Evolutionary conservation across 2,888 invertebrate species (phyloP), one percentile per base, ranked within the genome.

Genomic region (Melanotus villosus): DNA sequence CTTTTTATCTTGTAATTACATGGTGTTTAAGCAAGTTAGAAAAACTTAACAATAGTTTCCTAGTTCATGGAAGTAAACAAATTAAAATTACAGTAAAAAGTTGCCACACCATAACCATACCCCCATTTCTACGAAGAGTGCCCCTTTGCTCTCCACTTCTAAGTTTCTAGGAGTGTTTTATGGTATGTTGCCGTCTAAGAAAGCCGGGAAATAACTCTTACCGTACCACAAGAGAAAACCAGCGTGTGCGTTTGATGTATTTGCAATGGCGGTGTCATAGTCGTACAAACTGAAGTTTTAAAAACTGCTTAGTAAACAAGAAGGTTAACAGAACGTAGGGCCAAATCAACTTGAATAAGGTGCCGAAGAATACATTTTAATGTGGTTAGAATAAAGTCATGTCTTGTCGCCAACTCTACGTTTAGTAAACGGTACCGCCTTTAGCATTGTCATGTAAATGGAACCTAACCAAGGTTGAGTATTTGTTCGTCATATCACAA

Each of bases 381-480:
- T 10, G 43, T 1, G 14, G 16, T 2, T 1, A 43, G 16, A 19
- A 43, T 43, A 14, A 43, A 7, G 43, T 18, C 1, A 23, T 50
- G 45, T 47, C 19, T 47, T 47, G 26, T 50, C 43, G 43, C 43
- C 43, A 43, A 19, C n/a, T n/a, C n/a, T n/a, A n/a, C n/a, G n/a
- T n/a, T n/a, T n/a, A n/a, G n/a, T n/a, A 10, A 54, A 54, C 54
- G 34, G 54, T 34, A 34, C 32, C 54, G 54, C 54, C 54, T 34
- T 32, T 54, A 1, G 54, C 19, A 54, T 54, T 54, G 54, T 54
- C 34, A 54, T 54, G 54, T 54, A 54, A 54, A 54, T 54, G 16
- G 32, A 32, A 18, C n/a, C 54, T 10, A 54, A 16, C 18, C 54
- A 32, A 50, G 26, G 26, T 2, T 50, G 19, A 47, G 23, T 47